These are phyloP conservation scores for Piliocolobus tephrosceles DNA, from an alignment of 2,113 vertebrate species.

Conservation along the genomic window DNA sequence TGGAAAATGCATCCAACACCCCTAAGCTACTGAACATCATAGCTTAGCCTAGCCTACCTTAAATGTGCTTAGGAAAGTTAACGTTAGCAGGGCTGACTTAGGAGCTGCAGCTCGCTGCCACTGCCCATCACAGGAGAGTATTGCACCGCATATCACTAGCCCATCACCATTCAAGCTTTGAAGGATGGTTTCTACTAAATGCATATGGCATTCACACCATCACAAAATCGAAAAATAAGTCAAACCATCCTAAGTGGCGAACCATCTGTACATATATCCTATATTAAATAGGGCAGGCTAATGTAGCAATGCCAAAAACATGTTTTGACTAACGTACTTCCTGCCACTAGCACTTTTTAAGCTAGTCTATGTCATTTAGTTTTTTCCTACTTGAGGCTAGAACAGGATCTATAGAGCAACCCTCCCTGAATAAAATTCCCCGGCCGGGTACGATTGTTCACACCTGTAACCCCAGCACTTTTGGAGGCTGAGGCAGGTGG, in stretches of 20 bases:
- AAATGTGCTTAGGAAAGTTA: neutral
- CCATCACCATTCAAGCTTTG: neutral
- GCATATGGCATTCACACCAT: neutral
- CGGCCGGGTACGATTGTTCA: no score
- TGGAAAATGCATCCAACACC: neutral
- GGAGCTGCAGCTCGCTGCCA: neutral
- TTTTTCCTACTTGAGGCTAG: neutral
- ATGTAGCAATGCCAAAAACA: neutral
- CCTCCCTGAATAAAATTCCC: neutral
- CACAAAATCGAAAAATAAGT: neutral
- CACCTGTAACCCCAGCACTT: no score
- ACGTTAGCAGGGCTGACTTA: neutral
- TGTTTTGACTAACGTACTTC: neutral
- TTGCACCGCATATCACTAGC: no score
- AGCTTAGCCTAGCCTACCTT: neutral
- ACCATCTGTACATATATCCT: neutral
- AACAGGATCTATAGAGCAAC: neutral
- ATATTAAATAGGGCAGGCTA: neutral
- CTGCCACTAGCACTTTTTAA: neutral
- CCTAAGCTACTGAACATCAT: neutral
- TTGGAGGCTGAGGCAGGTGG: no score
- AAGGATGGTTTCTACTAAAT: neutral
- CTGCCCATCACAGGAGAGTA: neutral
- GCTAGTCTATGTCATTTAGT: neutral
- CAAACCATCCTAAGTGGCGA: neutral